phyloP scores from a whole-genome alignment of 1,140 invertebrate genomes.

The Chironomus striatipennis region DNA sequence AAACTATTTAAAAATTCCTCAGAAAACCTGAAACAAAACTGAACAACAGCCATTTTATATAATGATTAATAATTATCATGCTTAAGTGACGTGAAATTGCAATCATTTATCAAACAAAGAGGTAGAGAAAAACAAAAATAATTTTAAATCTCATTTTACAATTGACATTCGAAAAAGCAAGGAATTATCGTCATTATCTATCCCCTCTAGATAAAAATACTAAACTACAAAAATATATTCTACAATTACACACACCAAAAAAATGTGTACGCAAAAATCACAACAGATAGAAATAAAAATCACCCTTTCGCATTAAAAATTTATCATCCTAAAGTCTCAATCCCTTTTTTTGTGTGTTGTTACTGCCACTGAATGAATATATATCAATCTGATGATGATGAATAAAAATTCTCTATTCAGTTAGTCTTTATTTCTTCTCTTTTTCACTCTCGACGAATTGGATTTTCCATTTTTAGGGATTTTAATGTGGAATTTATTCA shows the following conservation, averaged over 20 bases:
- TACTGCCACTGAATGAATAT: not conserved
- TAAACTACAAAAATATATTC: not conserved
- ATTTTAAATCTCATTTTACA: not conserved
- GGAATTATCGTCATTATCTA: not conserved
- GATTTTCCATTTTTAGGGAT: conserved; percentile 17
- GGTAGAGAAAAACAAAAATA: not conserved
- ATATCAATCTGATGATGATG: conserved; percentile 15
- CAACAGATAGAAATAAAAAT: not conserved
- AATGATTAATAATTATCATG: too few species aligned
- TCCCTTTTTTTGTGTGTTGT: not conserved
- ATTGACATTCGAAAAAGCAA: not conserved
- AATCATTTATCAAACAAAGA: conserved; percentile 22
- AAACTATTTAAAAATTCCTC: conserved; percentile 7
- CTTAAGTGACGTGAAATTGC: not conserved
- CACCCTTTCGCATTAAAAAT: conserved; percentile 12
- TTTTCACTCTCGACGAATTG: not conserved
- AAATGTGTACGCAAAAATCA: not conserved
- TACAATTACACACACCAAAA: not conserved
- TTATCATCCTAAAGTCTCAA: not conserved
- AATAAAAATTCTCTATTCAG: not conserved
- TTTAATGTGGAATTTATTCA: conserved; percentile 22
- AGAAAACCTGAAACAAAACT: not conserved
- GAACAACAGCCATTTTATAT: not conserved
- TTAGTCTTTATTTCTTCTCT: not conserved
- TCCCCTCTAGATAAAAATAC: too few species aligned